Conservation (phyloP, 1,140 invertebrate species). For the Coelopa frigida region DNA sequence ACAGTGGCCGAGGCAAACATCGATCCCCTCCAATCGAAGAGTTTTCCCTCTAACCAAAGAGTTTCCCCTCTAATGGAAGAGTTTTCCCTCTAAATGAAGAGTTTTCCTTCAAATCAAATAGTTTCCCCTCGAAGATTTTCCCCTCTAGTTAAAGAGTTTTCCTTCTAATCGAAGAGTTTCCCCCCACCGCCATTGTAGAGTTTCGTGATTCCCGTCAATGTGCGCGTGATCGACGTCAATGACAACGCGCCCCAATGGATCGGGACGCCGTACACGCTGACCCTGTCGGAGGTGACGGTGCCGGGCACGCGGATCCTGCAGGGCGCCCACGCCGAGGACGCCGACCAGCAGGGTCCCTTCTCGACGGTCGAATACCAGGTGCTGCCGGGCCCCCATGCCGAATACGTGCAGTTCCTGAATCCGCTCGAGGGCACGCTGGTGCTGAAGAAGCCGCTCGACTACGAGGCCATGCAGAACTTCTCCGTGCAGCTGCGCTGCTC, state of each 20-base stretch:
- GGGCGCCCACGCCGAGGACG: constrained; percentile 70
- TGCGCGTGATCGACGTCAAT: constrained; percentile 86
- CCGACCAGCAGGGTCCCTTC: constrained; percentile 82
- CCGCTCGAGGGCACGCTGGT: constrained; percentile 80
- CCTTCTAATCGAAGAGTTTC: too few species aligned
- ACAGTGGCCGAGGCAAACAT: too few species aligned
- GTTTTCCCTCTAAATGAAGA: too few species aligned
- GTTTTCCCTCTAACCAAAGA: too few species aligned
- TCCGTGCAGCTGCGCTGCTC: constrained; percentile 71
- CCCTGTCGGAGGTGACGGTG: constrained; percentile 80
- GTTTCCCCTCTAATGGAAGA: too few species aligned
- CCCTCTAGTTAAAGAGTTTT: too few species aligned
- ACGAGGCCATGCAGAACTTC: constrained; percentile 73
- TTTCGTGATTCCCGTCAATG: constrained; percentile 81
- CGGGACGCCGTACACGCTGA: constrained; percentile 72
- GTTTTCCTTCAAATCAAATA: too few species aligned
- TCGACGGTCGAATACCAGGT: constrained; percentile 82
- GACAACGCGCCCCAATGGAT: constrained; percentile 81
- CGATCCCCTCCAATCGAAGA: too few species aligned
- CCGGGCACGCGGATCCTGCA: constrained; percentile 68
- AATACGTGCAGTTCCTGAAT: constrained; percentile 75
- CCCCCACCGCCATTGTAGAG: constrained; percentile 50
- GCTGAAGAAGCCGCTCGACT: constrained; percentile 73
- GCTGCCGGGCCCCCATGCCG: constrained; percentile 67
- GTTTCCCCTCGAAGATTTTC: too few species aligned